phyloP scores from a whole-genome alignment of 2,797 vertebrate species.

The Lepilemur septentrionalis region DNA sequence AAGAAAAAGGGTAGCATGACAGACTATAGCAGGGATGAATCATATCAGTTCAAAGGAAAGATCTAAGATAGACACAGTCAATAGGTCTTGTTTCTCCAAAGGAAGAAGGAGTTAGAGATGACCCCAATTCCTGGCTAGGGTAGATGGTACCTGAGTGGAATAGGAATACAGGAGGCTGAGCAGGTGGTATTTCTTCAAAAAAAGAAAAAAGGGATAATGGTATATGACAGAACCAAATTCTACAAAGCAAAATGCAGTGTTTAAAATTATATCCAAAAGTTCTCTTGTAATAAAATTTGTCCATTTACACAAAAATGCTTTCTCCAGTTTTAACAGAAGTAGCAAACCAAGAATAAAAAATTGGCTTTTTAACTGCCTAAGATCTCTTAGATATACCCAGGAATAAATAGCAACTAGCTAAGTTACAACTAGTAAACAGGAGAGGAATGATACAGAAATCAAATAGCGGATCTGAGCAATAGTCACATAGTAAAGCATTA shows the following conservation, averaged over 20 bases:
- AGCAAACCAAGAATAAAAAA: conserved; percentile 15
- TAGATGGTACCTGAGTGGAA: background rate
- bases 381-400: conserved; percentile 1
- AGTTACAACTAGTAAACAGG: conserved; percentile 48
- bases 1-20: background rate
- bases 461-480: background rate
- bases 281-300: background rate
- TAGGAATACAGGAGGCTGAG: background rate
- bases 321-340: conserved; percentile 10
- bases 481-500: background rate
- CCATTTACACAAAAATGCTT: background rate
- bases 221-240: background rate
- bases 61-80: background rate
- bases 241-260: background rate
- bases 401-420: conserved; percentile 41
- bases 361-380: background rate
- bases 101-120: background rate
- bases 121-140: background rate
- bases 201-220: background rate
- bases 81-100: background rate
- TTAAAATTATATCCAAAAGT: background rate
- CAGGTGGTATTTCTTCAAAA: background rate
- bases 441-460: conserved; percentile 37
- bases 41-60: background rate
- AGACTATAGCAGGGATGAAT: background rate